Evolutionary conservation across 2,797 vertebrate species (phyloP).

Genomic region (Galagoides demidoff): DNA sequence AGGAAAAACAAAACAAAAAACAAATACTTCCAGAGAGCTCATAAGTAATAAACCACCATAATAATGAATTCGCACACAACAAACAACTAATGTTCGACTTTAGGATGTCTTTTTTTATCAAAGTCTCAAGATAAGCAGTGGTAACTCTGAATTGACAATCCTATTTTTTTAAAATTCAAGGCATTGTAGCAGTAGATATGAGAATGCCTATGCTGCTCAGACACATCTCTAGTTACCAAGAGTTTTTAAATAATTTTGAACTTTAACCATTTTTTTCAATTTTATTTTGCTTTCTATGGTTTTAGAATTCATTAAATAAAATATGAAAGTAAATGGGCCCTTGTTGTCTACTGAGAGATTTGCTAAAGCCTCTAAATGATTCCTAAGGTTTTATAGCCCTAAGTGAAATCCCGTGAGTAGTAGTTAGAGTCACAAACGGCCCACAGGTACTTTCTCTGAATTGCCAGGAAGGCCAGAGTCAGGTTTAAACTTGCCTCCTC

Average conservation of each 20-base stretch:
- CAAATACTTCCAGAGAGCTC: too few relatives aligned
- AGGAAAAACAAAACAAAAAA: too few relatives aligned
- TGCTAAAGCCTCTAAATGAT: neutral
- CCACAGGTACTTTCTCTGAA: neutral
- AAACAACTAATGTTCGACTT: neutral
- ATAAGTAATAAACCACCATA: neutral
- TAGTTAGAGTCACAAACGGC: neutral
- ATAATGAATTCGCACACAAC: neutral
- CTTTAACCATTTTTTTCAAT: neutral
- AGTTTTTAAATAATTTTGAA: neutral
- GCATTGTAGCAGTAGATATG: neutral
- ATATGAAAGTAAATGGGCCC: neutral
- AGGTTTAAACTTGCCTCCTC: neutral
- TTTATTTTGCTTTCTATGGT: neutral
- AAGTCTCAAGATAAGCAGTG: neutral
- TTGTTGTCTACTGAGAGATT: neutral
- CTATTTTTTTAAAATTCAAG: neutral
- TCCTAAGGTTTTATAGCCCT: neutral
- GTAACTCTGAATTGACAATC: neutral
- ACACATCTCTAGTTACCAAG: neutral
- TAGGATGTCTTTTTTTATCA: neutral
- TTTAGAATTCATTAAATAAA: neutral
- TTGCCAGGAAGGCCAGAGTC: neutral
- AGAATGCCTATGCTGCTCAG: neutral
- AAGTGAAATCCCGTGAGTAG: neutral